These are phyloP conservation scores for Megatriorchis doriae DNA, from an alignment of 2,113 vertebrate species.

Conservation along the genomic window DNA sequence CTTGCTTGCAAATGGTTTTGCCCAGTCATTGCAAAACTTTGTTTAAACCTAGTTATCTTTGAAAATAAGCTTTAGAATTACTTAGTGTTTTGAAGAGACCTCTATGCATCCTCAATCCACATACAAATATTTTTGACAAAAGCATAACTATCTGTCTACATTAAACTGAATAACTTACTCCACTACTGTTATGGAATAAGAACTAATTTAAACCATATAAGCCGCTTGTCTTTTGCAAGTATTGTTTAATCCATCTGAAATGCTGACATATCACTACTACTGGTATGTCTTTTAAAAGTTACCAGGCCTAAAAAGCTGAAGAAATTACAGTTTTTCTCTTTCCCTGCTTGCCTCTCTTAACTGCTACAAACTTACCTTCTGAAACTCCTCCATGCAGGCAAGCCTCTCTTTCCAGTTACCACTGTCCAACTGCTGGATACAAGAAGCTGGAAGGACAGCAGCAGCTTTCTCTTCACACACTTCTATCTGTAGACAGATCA, in stretches of 20 bases:
- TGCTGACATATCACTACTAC: neutral
- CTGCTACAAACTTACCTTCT: constrained; percentile 76
- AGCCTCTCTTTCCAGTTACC: constrained; percentile 97
- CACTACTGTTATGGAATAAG: neutral
- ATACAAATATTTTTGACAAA: neutral
- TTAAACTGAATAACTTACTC: neutral
- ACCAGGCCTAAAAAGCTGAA: neutral
- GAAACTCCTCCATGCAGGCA: constrained; percentile 98
- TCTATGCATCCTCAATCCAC: neutral
- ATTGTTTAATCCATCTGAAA: neutral
- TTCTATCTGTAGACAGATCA: constrained; percentile 77
- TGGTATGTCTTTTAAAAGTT: neutral
- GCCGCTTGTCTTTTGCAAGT: neutral
- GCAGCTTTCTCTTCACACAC: constrained; percentile 92
- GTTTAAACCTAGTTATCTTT: neutral
- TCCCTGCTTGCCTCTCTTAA: neutral
- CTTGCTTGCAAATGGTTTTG: neutral
- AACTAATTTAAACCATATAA: neutral
- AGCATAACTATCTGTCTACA: neutral
- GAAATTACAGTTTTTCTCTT: neutral
- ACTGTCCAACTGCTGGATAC: constrained; percentile 90
- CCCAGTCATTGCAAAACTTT: neutral
- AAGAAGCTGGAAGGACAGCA: constrained; percentile 86
- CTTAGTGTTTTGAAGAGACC: neutral
- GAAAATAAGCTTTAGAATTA: neutral